A percentile compares a stretch with the other conserved stretches of the same genome.
These are phyloP conservation scores for Calyptommatus sinebrachiatus DNA, from an alignment of 2,113 vertebrate genomes.

Conservation along the genomic window DNA sequence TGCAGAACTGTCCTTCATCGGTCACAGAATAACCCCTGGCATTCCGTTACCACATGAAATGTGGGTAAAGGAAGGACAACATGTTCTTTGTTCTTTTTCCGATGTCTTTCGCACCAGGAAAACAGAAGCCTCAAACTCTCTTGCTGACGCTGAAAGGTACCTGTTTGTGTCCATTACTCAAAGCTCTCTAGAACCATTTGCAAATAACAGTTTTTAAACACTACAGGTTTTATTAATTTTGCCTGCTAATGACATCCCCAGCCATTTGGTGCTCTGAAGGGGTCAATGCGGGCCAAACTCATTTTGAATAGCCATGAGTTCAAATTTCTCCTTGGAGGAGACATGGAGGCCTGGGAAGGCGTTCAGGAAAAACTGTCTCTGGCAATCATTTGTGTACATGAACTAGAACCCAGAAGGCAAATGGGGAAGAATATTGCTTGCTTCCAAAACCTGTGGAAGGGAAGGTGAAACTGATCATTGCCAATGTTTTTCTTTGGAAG, in stretches of 20 bases:
- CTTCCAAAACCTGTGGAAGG: not conserved
- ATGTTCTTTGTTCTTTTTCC: fast-evolving
- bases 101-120: not conserved
- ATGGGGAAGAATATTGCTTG: fast-evolving
- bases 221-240: slow-evolving; percentile 33
- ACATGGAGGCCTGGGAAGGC: not conserved
- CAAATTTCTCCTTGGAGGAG: not conserved
- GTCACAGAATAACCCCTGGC: not conserved
- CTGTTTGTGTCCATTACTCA: not conserved
- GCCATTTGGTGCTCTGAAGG: slow-evolving; percentile 11
- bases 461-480: fast-evolving
- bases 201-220: slow-evolving; percentile 5
- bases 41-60: not conserved
- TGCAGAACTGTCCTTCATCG: not conserved
- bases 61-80: not conserved
- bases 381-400: not conserved
- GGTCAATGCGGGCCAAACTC: not conserved
- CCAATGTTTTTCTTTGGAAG: not conserved
- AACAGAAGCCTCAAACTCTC: not conserved
- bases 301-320: not conserved
- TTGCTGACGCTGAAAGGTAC: not conserved
- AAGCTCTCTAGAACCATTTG: not conserved
- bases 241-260: slow-evolving; percentile 27
- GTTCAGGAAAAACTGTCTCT: not conserved
- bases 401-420: not conserved